Evolutionary conservation across 2,888 invertebrate species (phyloP).

Genomic region (Mayetiola destructor): DNA sequence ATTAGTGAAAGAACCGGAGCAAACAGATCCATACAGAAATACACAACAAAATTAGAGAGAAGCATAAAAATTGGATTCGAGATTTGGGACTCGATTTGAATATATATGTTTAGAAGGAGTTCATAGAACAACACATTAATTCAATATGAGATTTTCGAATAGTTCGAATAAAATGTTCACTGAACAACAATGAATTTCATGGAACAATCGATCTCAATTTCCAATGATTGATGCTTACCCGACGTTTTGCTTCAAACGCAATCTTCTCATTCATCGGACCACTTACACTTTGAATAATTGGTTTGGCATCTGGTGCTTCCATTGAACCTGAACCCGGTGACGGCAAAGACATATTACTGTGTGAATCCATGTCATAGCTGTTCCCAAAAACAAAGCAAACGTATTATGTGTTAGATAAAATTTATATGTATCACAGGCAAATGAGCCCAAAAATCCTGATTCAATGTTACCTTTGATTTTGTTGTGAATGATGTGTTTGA

Average conservation of each 20-base stretch:
- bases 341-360: conserved; percentile 63
- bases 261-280: conserved; percentile 23
- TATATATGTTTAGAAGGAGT: too few relatives aligned
- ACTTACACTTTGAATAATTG: conserved; percentile 72
- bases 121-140: too few relatives aligned
- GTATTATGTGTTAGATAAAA: not conserved
- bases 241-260: conserved; percentile 11
- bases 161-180: not conserved
- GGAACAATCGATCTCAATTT: conserved; percentile 20
- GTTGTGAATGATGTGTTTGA: conserved; percentile 42
- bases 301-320: conserved; percentile 45
- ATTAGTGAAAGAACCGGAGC: not conserved
- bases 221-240: conserved; percentile 53
- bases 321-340: conserved; percentile 59
- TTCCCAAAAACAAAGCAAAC: too few relatives aligned
- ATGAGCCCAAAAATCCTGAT: not conserved
- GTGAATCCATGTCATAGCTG: conserved; percentile 48
- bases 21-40: too few relatives aligned
- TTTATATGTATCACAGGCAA: not conserved
- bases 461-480: conserved; percentile 45
- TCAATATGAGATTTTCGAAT: not conserved
- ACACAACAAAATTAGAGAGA: not conserved
- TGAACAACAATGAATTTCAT: too few relatives aligned
- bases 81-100: too few relatives aligned
- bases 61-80: conserved; percentile 3